Evolutionary conservation across 2,888 invertebrate species (phyloP), one percentile per base, ranked within the genome.

Genomic region (Crepidodera aurea): DNA sequence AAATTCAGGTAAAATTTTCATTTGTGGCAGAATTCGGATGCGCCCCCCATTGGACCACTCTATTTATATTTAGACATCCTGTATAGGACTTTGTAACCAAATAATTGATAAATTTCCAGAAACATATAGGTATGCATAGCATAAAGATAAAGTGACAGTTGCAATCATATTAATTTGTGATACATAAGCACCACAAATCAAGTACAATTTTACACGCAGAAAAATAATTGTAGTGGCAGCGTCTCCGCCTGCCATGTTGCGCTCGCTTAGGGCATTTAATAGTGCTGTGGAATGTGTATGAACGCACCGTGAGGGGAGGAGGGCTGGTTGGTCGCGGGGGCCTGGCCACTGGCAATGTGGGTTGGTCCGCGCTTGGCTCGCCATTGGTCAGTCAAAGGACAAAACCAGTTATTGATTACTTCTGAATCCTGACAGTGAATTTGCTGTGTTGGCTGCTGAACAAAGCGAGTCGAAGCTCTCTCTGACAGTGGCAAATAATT

Each of bases 341-440:
- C 57, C 48, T 39, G 48, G 22, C 48, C 57, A 22, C 50, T 50
- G 8, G 12, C 50, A 12, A 1, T 37, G 65, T 64, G 67, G 66
- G 62, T 51, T 57, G 65, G 67, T 59, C 65, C 54, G 56, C 57
- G 62, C 60, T 64, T 37, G 66, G 69, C 65, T 72, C 70, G 68
- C 71, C 73, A 75, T 75, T 75, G 75, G 77, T 68, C 74, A 71
- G 67, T 64, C 57, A 56, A 58, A 67, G 74, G 75, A 74, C 76
- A 76, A 74, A 48, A 75, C 75, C 63, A 72, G 76, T 63, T 63
- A 63, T 63, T 40, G 63, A 63, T 63, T 60, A 27, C 48, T 27
- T 15, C 8, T 48, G 25, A 46, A 46, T 46, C 46, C 25, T 48
- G 16, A 48, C 44, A 44, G 22, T 16, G 44, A 44, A 44, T 18